Percentiles rank a stretch among this genome's conserved stretches.
Evolutionary conservation across 2,113 vertebrate species (phyloP).

Genomic region (Rhinolophus ferrumequinum): DNA sequence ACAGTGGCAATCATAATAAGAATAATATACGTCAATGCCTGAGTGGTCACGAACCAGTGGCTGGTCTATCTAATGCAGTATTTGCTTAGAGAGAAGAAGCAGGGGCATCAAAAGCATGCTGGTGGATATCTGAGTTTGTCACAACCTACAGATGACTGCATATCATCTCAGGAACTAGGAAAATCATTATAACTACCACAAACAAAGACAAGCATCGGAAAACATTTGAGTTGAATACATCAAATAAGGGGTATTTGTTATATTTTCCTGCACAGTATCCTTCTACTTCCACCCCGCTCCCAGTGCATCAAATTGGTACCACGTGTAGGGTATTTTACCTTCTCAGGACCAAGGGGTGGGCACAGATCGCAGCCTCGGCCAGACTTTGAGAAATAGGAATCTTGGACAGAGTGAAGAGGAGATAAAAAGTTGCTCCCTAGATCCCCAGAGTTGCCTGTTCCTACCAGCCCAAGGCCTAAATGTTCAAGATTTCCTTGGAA

Average conservation of each 20-base stretch:
- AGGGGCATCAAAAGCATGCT: neutral
- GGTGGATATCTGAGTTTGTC: neutral
- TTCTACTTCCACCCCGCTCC: neutral
- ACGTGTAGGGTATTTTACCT: neutral
- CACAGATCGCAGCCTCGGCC: neutral
- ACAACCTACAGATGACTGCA: neutral
- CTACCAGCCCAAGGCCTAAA: neutral
- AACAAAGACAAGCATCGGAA: neutral
- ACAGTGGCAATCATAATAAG: neutral
- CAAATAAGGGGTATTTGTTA: neutral
- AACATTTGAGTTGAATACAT: neutral
- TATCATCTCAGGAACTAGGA: neutral
- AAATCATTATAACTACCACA: neutral
- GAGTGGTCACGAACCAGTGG: neutral
- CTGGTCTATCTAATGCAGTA: neutral
- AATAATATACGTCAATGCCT: neutral
- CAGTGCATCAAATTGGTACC: neutral
- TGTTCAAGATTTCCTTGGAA: neutral
- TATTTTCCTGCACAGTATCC: neutral
- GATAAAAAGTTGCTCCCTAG: neutral
- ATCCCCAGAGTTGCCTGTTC: neutral
- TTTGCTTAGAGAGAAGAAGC: neutral
- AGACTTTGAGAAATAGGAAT: neutral
- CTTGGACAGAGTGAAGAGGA: neutral
- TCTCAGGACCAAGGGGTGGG: neutral